These are phyloP conservation scores for Bombus huntii DNA, from an alignment of 1,140 invertebrate species.

Conservation along the genomic window DNA sequence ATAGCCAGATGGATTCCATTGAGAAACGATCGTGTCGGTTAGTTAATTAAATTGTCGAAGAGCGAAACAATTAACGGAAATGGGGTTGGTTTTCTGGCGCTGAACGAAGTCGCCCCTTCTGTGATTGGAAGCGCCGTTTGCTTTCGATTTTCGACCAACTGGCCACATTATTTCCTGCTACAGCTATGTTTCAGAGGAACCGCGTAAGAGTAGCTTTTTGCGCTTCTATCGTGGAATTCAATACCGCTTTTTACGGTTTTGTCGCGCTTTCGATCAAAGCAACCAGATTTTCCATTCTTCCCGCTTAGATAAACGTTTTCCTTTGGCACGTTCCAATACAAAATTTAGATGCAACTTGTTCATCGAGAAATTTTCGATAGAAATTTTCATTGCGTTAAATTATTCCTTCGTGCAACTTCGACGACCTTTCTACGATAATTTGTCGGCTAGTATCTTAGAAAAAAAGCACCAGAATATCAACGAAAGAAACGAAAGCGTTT, in stretches of 20 bases:
- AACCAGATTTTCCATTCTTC: conserved; percentile 1
- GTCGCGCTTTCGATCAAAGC: neutral
- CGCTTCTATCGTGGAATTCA: neutral
- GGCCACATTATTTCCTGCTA: conserved; percentile 10
- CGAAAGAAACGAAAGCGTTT: too few relatives aligned
- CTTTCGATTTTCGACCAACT: conserved; percentile 33
- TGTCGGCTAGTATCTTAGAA: too few relatives aligned
- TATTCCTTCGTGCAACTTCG: fast-evolving
- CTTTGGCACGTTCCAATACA: too few relatives aligned
- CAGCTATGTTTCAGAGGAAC: neutral
- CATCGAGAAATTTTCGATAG: neutral
- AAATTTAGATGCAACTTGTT: neutral
- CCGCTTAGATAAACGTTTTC: neutral
- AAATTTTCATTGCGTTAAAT: neutral
- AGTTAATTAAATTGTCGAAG: conserved; percentile 26
- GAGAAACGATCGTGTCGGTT: neutral
- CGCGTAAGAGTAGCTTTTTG: neutral
- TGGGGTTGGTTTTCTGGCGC: neutral
- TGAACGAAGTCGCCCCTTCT: neutral
- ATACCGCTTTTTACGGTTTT: neutral
- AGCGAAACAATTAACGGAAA: conserved; percentile 25
- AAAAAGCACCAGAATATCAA: too few relatives aligned
- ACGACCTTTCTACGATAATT: too few relatives aligned
- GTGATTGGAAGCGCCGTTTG: conserved; percentile 28
- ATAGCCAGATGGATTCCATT: neutral